Percentiles rank a stretch among this genome's conserved stretches.
phyloP scores from a whole-genome alignment of 2,113 vertebrate genomes.

The Cheirogaleus medius region DNA sequence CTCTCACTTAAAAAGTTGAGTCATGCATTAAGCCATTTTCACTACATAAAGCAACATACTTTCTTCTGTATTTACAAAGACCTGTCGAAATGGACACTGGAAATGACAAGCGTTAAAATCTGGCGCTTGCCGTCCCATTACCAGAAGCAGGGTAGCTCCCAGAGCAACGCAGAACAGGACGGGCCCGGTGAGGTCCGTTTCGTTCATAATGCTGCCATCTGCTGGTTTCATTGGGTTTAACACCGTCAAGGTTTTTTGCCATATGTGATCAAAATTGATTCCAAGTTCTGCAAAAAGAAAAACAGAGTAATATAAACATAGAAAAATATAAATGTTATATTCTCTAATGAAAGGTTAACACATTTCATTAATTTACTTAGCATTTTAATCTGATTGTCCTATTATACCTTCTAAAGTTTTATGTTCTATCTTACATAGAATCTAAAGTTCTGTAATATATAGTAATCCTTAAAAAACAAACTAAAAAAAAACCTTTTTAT shows the following conservation, averaged over 20 bases:
- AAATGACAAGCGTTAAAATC: background rate
- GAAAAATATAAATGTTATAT: background rate
- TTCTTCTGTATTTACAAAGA: background rate
- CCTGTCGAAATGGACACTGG: background rate
- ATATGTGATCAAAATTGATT: slow-evolving; percentile 94
- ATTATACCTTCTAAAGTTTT: background rate
- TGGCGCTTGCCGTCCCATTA: slow-evolving; percentile 59
- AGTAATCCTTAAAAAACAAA: background rate
- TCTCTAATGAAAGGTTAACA: background rate
- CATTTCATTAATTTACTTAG: background rate
- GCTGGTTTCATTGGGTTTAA: slow-evolving; percentile 92
- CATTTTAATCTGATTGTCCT: background rate
- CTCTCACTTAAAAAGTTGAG: background rate
- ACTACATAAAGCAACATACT: background rate
- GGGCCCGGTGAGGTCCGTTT: slow-evolving; percentile 92
- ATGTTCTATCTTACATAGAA: background rate
- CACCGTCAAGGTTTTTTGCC: slow-evolving; percentile 94
- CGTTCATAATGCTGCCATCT: slow-evolving; percentile 95
- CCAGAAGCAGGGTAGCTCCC: slow-evolving; percentile 90
- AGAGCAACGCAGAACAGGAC: slow-evolving; percentile 90
- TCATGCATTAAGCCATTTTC: background rate
- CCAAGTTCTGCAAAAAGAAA: slow-evolving; percentile 89
- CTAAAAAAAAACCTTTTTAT: background rate
- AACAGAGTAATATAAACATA: background rate
- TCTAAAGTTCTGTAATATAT: background rate